Evolutionary conservation across 2,113 vertebrate genomes (phyloP).

Genomic region (Clarias batrachus): DNA sequence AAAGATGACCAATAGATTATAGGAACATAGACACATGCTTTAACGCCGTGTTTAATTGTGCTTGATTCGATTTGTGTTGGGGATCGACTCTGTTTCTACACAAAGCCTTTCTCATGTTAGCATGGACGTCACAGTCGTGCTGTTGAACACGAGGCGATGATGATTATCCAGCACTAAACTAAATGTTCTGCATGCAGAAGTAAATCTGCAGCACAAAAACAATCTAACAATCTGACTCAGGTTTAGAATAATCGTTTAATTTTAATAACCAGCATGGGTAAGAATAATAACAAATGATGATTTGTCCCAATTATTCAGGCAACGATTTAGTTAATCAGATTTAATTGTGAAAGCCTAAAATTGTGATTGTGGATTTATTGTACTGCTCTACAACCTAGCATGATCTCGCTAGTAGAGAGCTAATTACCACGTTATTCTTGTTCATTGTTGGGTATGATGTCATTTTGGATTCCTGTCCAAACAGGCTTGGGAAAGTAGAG

Average conservation of each 20-base stretch:
- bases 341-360: background rate
- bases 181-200: background rate
- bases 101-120: background rate
- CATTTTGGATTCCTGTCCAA: conserved; percentile 11
- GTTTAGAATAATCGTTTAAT: background rate
- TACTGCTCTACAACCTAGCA: background rate
- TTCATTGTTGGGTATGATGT: background rate
- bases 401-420: background rate
- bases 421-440: background rate
- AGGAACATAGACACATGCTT: no score
- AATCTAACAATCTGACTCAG: background rate
- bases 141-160: background rate
- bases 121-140: background rate
- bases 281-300: background rate
- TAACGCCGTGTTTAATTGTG: no score
- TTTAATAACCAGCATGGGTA: background rate
- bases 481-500: background rate
- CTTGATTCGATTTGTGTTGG: no score
- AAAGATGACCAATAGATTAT: no score
- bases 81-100: background rate
- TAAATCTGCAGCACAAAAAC: background rate
- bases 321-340: background rate
- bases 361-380: background rate
- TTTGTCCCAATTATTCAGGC: background rate
- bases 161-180: background rate